Evolutionary conservation across 2,113 vertebrate species (phyloP).

Genomic region (Hipposideros armiger): DNA sequence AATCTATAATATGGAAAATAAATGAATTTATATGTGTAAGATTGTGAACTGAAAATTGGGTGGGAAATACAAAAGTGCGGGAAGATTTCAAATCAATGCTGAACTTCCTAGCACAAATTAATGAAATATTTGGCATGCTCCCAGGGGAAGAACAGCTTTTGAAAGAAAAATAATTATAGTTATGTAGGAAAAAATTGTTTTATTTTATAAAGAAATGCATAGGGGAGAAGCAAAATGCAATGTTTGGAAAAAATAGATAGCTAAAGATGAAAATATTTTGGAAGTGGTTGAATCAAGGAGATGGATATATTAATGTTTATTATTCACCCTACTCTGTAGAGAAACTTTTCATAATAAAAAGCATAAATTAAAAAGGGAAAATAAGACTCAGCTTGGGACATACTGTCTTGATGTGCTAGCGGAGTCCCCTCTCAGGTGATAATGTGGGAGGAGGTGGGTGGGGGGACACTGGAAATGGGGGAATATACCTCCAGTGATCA

Average conservation of each 20-base stretch:
- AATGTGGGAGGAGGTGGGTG: accelerated
- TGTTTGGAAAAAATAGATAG: background rate
- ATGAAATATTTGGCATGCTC: background rate
- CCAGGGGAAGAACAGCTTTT: background rate
- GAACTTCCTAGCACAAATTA: background rate
- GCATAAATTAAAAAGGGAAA: background rate
- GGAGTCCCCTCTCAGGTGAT: accelerated
- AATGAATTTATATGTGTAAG: background rate
- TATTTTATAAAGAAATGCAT: conserved; percentile 26
- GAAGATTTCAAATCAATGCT: background rate
- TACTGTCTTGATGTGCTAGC: accelerated
- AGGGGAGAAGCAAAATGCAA: background rate
- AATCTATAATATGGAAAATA: background rate
- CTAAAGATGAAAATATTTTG: background rate
- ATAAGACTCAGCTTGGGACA: background rate
- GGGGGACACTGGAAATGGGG: background rate
- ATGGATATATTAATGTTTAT: background rate
- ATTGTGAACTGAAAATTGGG: background rate
- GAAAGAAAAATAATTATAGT: background rate
- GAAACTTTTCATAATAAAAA: conserved; percentile 8
- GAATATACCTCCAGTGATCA: accelerated
- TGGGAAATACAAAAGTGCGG: background rate
- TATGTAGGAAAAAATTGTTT: background rate
- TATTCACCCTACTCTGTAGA: background rate
- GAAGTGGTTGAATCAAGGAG: background rate